Conservation (phyloP, 2,888 invertebrate species). For the Furcula furcula region DNA sequence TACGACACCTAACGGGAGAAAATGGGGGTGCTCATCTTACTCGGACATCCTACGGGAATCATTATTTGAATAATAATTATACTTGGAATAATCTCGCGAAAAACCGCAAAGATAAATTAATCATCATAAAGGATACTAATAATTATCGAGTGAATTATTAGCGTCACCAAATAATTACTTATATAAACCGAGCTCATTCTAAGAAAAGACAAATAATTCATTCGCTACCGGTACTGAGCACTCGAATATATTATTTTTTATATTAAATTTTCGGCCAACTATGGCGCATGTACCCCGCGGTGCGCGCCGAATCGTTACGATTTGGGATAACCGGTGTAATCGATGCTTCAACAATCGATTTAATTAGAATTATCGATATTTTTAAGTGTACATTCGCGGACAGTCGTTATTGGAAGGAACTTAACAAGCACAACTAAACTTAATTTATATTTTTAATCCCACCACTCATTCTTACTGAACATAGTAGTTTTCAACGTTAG, state of each 20-base stretch:
- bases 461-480: no score
- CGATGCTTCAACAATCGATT: slow-evolving; percentile 4
- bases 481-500: no score
- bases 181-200: not conserved
- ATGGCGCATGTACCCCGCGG: slow-evolving; percentile 1
- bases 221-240: slow-evolving; percentile 3
- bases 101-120: no score
- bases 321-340: slow-evolving; percentile 2
- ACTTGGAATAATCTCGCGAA: no score
- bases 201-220: slow-evolving; percentile 2
- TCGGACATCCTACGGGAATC: no score
- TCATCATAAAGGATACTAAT: not conserved
- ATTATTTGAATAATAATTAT: no score
- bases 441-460: no score
- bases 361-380: slow-evolving; percentile 4
- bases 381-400: not conserved
- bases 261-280: not conserved
- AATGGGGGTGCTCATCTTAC: no score
- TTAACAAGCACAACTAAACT: no score
- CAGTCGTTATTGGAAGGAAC: not conserved
- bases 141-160: not conserved
- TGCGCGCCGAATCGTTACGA: slow-evolving; percentile 1
- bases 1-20: no score
- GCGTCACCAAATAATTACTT: not conserved
- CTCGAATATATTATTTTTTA: not conserved